Evolutionary conservation across 2,888 invertebrate species (phyloP), one percentile per base, ranked within the genome.

Genomic region (Gonocerus acuteangulatus): DNA sequence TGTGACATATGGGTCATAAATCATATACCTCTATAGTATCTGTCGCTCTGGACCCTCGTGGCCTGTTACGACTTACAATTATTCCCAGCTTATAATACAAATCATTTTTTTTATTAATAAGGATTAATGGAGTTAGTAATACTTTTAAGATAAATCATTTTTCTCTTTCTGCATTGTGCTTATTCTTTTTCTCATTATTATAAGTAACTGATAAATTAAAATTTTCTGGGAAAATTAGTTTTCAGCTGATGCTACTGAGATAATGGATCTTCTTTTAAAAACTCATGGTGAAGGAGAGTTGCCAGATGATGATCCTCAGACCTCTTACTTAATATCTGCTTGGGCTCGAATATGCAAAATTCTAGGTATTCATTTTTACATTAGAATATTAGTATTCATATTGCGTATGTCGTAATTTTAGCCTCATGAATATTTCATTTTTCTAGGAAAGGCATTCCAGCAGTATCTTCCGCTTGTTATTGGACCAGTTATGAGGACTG

Each of bases 321-420:
- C 95, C 21, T 93, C 94, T 11, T 99, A 95, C 76, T 85, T 99
- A 74, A 97, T 99, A 68, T 94, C 95, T 0, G 96, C 97, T 1
- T 99, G 99, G 99, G 95, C 97, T 0, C 83, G 99, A 68, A 95
- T 99, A 76, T 99, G 99, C 77, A 95, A 95, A 76, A 89, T 95
- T 70, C 80, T 95, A 74, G 86, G 85, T 74, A 67, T 69, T 67
- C 44, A 39, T 39, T 27, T 44, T 44, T 44, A 16, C 44, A 44
- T 3, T 18, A 36, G 13, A 11, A 13, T 36, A 7, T 16, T 18
- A 7, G 16, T 15, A 6, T 15, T 44, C 39, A 9, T 51, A 18
- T 32, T 2, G 16, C 44, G 18, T 23, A 27, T 21, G 18, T 11
- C 44, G 3, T 16, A 44, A 44, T 15, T 15, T 16, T 36, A 36